Conservation (phyloP, 1,140 invertebrate genomes). For the Penaeus japonicus region DNA sequence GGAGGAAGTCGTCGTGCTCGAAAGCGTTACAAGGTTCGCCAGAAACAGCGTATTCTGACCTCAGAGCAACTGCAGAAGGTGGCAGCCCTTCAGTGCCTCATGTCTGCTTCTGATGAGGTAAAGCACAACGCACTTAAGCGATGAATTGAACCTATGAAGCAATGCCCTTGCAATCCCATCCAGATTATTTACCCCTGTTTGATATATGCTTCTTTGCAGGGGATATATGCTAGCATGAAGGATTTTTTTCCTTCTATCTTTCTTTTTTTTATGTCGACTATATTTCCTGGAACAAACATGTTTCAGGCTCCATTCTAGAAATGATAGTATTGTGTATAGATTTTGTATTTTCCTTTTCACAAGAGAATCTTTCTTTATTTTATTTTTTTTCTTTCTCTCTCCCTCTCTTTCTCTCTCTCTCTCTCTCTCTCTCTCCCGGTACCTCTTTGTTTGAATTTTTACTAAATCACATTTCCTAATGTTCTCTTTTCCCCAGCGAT, state of each 20-base stretch:
- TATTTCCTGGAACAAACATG: too few relatives aligned
- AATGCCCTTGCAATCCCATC: too few relatives aligned
- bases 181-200: too few relatives aligned
- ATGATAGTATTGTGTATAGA: too few relatives aligned
- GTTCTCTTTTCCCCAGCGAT: conserved; percentile 21
- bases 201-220: too few relatives aligned
- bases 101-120: conserved; percentile 59
- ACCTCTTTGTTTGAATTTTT: background rate
- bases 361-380: background rate
- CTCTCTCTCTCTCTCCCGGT: background rate
- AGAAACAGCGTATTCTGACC: conserved; percentile 49
- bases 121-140: background rate
- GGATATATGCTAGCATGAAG: too few relatives aligned
- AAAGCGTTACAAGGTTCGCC: conserved; percentile 54
- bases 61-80: conserved; percentile 54
- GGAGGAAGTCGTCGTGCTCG: conserved; percentile 51
- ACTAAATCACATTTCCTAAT: background rate
- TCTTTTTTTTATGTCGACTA: too few relatives aligned
- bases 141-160: too few relatives aligned
- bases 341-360: too few relatives aligned
- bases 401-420: background rate
- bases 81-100: conserved; percentile 51
- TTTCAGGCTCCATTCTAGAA: too few relatives aligned
- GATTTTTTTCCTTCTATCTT: too few relatives aligned
- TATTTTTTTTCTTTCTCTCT: background rate